phyloP scores from a whole-genome alignment of 2,113 vertebrate genomes.

The Dinomys branickii region DNA sequence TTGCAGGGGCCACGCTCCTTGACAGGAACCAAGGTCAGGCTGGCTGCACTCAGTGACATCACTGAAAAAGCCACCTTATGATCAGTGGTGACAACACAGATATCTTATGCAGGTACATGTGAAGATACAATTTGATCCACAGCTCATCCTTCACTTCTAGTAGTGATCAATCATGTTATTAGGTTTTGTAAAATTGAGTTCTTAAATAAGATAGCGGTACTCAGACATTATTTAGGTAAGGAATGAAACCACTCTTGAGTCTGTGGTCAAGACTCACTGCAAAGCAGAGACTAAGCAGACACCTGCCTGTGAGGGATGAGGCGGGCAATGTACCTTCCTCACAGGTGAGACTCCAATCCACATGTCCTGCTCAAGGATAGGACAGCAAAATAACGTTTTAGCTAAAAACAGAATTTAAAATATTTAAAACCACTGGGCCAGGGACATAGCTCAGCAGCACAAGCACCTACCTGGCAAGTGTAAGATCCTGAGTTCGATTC shows the following conservation, averaged over 20 bases:
- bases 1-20: accelerated
- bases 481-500: too few species aligned
- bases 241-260: not conserved
- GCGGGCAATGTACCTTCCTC: not conserved
- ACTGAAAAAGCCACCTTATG: accelerated
- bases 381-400: not conserved
- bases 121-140: not conserved
- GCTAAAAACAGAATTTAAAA: not conserved
- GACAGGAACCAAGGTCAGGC: too few species aligned
- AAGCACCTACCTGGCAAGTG: too few species aligned
- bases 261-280: not conserved
- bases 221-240: not conserved
- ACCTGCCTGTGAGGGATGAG: not conserved
- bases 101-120: not conserved
- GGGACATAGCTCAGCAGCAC: too few species aligned
- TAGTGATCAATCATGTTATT: not conserved
- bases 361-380: not conserved
- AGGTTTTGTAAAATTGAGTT: not conserved
- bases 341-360: not conserved
- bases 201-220: not conserved
- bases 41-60: too few species aligned
- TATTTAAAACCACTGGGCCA: not conserved
- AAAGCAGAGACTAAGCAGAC: not conserved
- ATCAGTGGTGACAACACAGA: too few species aligned
- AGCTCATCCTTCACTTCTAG: not conserved